phyloP scores from a whole-genome alignment of 2,797 vertebrate genomes.

The Falco cherrug region DNA sequence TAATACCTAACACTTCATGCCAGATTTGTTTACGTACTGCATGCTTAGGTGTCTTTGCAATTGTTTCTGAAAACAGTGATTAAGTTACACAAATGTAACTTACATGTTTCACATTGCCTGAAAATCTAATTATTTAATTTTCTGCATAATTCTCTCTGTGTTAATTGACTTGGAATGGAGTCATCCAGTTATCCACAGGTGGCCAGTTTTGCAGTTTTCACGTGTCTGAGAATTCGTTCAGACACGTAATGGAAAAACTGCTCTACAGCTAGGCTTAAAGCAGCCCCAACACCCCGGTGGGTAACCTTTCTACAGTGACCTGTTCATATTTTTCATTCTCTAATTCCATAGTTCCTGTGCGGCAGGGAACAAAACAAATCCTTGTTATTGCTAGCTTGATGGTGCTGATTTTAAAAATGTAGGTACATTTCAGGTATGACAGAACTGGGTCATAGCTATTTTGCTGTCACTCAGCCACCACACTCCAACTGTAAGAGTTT shows the following conservation, averaged over 20 bases:
- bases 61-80: background rate
- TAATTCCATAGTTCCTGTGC: background rate
- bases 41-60: background rate
- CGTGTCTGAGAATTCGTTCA: background rate
- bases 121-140: slow-evolving; percentile 3
- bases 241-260: background rate
- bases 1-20: background rate
- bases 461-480: background rate
- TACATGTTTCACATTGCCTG: background rate
- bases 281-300: background rate
- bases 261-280: background rate
- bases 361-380: background rate
- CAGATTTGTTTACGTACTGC: background rate
- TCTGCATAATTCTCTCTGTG: background rate
- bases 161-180: background rate
- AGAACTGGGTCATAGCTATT: background rate
- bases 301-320: background rate
- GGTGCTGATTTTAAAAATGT: background rate
- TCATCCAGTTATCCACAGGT: background rate
- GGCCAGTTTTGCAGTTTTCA: background rate
- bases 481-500: background rate
- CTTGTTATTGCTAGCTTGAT: background rate
- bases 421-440: background rate
- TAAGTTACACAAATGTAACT: background rate
- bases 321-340: background rate